Evolutionary conservation across 2,797 vertebrate genomes (phyloP), one percentile per base, ranked within the genome.

Genomic region (Catamblyrhynchus diadema): DNA sequence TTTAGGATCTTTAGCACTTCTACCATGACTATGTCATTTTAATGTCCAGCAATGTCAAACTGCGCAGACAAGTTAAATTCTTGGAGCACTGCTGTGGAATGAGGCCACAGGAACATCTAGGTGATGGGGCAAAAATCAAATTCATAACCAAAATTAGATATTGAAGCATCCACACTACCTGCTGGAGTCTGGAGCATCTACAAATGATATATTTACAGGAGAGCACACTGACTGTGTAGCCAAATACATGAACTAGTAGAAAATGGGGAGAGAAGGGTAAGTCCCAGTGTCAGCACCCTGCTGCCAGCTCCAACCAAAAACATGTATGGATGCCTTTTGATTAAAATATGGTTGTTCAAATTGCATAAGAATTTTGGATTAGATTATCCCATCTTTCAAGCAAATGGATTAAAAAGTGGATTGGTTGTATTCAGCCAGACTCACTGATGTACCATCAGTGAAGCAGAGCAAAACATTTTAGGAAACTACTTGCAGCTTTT

Each of bases 31-130:
- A 11, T 33, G 17, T 23, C 39, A 37, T 84, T 81, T 70, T 59
- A 70, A 33, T 32, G 67, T 18, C 20, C 37, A 75, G 21, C 16
- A 75, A 9, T 14, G 18, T 77, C 67, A 81, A 56, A 79, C 6
- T 32, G 12, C 0, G 1, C 21, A 23, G 32, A 75, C 0, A 0
- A 75, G 21, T 19, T 2, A 56, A 67, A 32, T 35, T 10, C 21
- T 80, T 45, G 20, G 33, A 89, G 32, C 16, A 12, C 6, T 4
- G 10, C 57, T 67, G 22, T 53, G 57, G n/a, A 61, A 14, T 32
- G 25, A 50, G 42, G 44, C 10, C 42, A 54, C 21, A 12, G 0
- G 2, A 57, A 79, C 2, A 0, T 25, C 53, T 35, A 39, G 27
- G 35, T 42, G 16, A 53, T 45, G 8, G 8, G 13, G 19, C 8